These are phyloP conservation scores for Cybosia mesomella DNA, from an alignment of 2,888 invertebrate genomes.

Conservation along the genomic window DNA sequence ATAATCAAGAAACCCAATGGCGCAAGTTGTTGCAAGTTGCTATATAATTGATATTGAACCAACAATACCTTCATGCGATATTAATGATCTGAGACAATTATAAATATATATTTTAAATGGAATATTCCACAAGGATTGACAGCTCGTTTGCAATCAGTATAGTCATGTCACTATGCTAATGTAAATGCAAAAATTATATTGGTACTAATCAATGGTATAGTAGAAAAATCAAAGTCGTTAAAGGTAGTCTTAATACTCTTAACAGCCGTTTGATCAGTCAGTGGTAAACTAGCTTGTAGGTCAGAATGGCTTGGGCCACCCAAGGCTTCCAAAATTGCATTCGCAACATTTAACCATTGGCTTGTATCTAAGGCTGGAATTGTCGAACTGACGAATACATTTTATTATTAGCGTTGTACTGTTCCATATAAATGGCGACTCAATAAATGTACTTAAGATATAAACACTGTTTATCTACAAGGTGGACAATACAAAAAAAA, in stretches of 20 bases:
- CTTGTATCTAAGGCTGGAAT: too few relatives aligned
- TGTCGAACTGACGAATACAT: too few relatives aligned
- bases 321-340: too few relatives aligned
- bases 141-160: not conserved
- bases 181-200: not conserved
- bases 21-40: constrained; percentile 41
- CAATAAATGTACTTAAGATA: not conserved
- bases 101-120: too few relatives aligned
- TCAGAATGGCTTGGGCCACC: too few relatives aligned
- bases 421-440: not conserved
- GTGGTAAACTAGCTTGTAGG: too few relatives aligned
- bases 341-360: too few relatives aligned
- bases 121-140: not conserved
- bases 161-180: not conserved
- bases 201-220: not conserved
- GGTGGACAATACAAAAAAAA: not conserved
- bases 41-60: constrained; percentile 41
- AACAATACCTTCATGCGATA: too few relatives aligned
- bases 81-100: too few relatives aligned
- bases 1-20: constrained; percentile 36
- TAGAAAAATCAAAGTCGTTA: not conserved
- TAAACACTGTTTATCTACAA: not conserved
- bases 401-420: too few relatives aligned
- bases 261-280: not conserved
- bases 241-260: not conserved